phyloP scores from a whole-genome alignment of 2,113 vertebrate genomes.

The Haliaeetus leucogaster region DNA sequence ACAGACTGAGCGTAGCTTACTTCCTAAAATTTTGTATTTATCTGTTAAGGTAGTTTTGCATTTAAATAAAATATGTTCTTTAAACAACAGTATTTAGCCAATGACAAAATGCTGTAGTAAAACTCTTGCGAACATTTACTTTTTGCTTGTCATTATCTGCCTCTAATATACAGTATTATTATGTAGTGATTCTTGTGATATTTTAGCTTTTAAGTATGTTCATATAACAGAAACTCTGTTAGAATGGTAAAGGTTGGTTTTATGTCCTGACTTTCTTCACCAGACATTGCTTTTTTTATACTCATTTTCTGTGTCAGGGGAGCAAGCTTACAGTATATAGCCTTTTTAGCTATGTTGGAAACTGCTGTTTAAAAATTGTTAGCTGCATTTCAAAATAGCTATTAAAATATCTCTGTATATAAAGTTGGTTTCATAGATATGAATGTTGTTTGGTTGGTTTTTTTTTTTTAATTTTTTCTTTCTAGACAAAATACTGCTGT shows the following conservation, averaged over 20 bases:
- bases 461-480: neutral
- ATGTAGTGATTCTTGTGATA: neutral
- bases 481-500: neutral
- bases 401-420: neutral
- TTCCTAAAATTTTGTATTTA: neutral
- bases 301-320: neutral
- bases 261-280: neutral
- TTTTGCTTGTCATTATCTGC: neutral
- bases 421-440: neutral
- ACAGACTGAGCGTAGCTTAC: neutral
- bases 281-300: rapidly evolving
- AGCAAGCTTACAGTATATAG: neutral
- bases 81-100: neutral
- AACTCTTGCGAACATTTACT: neutral
- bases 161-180: neutral
- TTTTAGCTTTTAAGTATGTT: neutral
- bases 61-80: neutral
- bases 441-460: neutral
- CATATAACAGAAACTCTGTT: neutral
- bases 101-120: neutral
- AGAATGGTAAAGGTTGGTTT: neutral
- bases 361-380: neutral
- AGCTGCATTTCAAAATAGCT: neutral
- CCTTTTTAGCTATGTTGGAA: neutral
- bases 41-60: neutral